Percentiles rank a stretch among this genome's conserved stretches.
Evolutionary conservation across 2,888 invertebrate genomes (phyloP).

Genomic region (Celastrina argiolus): DNA sequence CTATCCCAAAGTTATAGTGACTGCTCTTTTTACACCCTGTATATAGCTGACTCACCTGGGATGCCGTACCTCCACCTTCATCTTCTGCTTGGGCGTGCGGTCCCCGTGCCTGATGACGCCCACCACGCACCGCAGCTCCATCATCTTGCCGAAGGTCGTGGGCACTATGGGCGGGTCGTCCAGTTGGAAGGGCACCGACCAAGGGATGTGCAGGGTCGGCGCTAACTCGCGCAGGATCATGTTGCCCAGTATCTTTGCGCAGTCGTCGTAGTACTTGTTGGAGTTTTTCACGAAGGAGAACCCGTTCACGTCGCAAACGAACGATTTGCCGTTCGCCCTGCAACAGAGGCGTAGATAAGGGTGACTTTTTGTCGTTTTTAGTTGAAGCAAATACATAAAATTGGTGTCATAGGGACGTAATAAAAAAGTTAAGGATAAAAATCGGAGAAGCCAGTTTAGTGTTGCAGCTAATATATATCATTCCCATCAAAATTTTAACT

Average conservation of each 20-base stretch:
- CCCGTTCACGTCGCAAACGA: constrained; percentile 99
- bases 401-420: no score
- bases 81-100: constrained; percentile 99
- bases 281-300: constrained; percentile 99
- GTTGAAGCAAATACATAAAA: no score
- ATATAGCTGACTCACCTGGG: constrained; percentile 81
- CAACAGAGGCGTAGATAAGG: constrained; percentile 23
- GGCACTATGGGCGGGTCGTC: constrained; percentile 99
- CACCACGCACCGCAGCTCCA: constrained; percentile 94
- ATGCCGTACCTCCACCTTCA: constrained; percentile 99
- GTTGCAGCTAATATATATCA: no score
- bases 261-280: constrained; percentile 99
- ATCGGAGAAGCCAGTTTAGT: no score
- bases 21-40: no score
- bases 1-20: no score
- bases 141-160: constrained; percentile 99
- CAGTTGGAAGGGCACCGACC: constrained; percentile 97
- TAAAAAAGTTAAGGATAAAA: no score
- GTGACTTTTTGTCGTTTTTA: neutral
- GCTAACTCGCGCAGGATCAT: constrained; percentile 97
- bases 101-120: constrained; percentile 99
- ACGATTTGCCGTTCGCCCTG: constrained; percentile 98
- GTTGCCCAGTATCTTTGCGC: constrained; percentile 98
- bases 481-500: no score
- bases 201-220: constrained; percentile 96